These are phyloP conservation scores for Rhyacichthys aspro DNA, from an alignment of 2,797 vertebrate genomes.

Conservation along the genomic window DNA sequence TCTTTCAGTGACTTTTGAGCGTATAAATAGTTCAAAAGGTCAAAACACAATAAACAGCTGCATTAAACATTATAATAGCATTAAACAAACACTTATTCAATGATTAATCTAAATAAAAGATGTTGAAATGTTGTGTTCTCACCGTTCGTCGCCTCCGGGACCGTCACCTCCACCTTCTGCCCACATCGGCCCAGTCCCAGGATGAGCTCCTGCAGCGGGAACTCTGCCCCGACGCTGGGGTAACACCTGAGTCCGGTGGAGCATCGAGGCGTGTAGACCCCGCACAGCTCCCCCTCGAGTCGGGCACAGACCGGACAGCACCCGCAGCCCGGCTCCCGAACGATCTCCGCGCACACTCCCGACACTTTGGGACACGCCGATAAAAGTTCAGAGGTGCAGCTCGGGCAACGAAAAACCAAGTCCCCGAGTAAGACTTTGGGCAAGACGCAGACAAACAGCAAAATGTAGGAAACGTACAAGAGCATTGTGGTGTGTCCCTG, in stretches of 20 bases:
- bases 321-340: conserved; percentile 92
- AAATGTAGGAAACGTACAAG: not conserved
- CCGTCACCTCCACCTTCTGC: conserved; percentile 76
- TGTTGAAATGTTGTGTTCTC: conserved; percentile 31
- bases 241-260: conserved; percentile 88
- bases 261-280: conserved; percentile 91
- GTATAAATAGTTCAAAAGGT: no score
- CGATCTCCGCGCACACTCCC: conserved; percentile 82
- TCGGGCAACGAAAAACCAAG: conserved; percentile 84
- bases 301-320: conserved; percentile 92
- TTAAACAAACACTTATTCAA: no score
- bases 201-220: conserved; percentile 89
- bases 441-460: conserved; percentile 65
- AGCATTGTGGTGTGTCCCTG: not conserved
- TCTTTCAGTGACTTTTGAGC: no score
- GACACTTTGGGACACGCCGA: conserved; percentile 75
- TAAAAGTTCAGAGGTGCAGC: conserved; percentile 80
- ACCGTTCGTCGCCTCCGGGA: conserved; percentile 80
- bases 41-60: no score
- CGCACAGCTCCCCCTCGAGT: conserved; percentile 86
- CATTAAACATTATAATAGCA: no score
- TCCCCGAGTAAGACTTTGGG: conserved; percentile 75
- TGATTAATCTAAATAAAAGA: no score
- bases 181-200: conserved; percentile 86
- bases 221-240: conserved; percentile 79